Base-by-base conservation (phyloP, 2,888 invertebrate genomes). In the Sepiola atlantica region DNA sequence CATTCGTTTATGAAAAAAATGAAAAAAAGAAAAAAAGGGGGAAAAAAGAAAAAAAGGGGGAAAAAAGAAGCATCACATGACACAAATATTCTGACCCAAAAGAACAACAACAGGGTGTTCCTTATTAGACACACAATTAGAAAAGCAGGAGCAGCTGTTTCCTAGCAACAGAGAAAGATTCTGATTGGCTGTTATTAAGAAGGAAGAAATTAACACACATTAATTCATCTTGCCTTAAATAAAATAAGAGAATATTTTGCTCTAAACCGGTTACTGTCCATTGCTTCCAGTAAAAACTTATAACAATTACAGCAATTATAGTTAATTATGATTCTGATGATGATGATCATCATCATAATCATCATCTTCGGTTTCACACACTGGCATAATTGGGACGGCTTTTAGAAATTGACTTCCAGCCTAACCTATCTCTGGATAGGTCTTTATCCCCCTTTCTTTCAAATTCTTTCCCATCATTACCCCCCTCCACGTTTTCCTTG, bases 151-250 rank as follows among this genome's bases (percentile, higher is more conserved):
- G 61, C n/a, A 77, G n/a, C 77, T n/a, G 77, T n/a, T n/a, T 77
- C 77, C n/a, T 77, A 77, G 77, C 77, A 55, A 93, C 93, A 93
- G 21, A 35, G 93, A 93, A 54, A 55, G 21, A 93, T 32, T 57
- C 35, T 57, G 32, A n/a, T 54, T 93, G 55, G 57, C 14, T 20
- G 93, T 55, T n/a, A n/a, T n/a, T 54, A 54, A 32, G 32, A 93
- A 93, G 35, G 55, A 55, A 55, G 55, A 55, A 93, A 55, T 93
- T 93, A 93, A 32, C 57, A 93, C 21, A n/a, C 21, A 54, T 57
- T 55, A 24, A 57, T 55, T 55, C 28, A 55, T 57, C 32, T 55
- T 55, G 55, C n/a, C 14, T 77, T n/a, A n/a, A n/a, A 77, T n/a
- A n/a, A n/a, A 77, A 77, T 77, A 77, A 77, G 14, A n/a, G n/a